Conservation (phyloP, 2,888 invertebrate species). For the Gnatocerus cornutus region DNA sequence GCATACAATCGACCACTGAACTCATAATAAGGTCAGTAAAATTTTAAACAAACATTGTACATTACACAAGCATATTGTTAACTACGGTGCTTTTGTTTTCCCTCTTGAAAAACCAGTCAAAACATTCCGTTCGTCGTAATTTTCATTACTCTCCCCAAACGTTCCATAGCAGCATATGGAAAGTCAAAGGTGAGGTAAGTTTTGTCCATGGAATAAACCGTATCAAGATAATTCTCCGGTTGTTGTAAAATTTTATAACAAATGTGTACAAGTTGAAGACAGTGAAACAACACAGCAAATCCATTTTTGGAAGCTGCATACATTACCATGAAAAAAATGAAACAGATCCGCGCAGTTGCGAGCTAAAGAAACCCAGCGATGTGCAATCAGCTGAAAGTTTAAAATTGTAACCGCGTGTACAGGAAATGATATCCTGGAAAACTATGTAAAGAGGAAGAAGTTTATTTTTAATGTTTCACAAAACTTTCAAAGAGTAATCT, state of each 20-base stretch:
- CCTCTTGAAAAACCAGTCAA: no score
- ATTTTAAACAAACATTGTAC: constrained; percentile 14
- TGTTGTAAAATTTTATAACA: constrained; percentile 23
- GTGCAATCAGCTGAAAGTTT: constrained; percentile 29
- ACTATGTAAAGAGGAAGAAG: constrained; percentile 28
- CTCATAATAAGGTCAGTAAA: constrained; percentile 31
- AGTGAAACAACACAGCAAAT: constrained; percentile 21
- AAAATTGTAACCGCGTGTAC: constrained; percentile 18
- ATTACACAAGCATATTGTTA: constrained; percentile 1
- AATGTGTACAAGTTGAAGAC: constrained; percentile 11
- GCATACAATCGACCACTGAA: constrained; percentile 25
- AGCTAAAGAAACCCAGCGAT: constrained; percentile 21
- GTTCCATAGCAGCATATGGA: not conserved
- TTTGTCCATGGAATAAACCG: constrained; percentile 41
- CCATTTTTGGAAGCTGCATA: constrained; percentile 38
- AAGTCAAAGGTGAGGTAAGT: constrained; percentile 45
- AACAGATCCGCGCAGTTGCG: constrained; percentile 1
- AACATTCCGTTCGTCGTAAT: not conserved
- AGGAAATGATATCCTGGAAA: constrained; percentile 34
- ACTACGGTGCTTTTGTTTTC: no score
- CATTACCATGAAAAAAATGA: constrained; percentile 2
- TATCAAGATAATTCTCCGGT: constrained; percentile 38
- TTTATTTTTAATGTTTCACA: constrained; percentile 23
- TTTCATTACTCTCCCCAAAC: constrained; percentile 6
- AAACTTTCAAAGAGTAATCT: constrained; percentile 23